These are phyloP conservation scores for Schizaphis graminum DNA, from an alignment of 2,888 invertebrate genomes.

Conservation along the genomic window DNA sequence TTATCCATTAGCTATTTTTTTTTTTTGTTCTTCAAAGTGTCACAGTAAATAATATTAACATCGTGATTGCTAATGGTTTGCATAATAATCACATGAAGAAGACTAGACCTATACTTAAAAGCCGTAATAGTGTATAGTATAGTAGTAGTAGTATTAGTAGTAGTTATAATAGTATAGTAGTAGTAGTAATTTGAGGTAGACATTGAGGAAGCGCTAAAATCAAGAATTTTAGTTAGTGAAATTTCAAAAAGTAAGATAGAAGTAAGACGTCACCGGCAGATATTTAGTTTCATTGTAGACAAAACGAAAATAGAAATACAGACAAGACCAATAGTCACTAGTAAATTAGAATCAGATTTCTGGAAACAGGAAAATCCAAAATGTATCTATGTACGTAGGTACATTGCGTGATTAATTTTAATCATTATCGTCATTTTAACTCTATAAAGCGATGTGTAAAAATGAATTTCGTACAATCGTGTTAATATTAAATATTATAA, in stretches of 20 bases:
- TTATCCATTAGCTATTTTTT: not conserved
- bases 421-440: not conserved
- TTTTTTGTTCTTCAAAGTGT: not conserved
- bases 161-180: not conserved
- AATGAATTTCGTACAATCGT: not conserved
- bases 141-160: not conserved
- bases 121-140: not conserved
- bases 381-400: not conserved
- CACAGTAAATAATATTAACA: not conserved
- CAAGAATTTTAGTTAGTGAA: not conserved
- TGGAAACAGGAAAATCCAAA: not conserved
- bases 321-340: not conserved
- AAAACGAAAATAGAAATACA: not conserved
- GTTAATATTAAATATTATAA: not conserved
- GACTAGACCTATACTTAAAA: not conserved
- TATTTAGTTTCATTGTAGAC: not conserved
- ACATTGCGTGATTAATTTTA: not conserved
- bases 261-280: not conserved
- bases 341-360: not conserved
- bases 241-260: not conserved
- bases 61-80: not conserved
- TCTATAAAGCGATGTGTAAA: not conserved
- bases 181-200: not conserved
- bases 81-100: not conserved
- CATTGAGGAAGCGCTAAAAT: not conserved